Evolutionary conservation across 2,797 vertebrate species (phyloP).

Genomic region (Enteromius thamalakanensis): DNA sequence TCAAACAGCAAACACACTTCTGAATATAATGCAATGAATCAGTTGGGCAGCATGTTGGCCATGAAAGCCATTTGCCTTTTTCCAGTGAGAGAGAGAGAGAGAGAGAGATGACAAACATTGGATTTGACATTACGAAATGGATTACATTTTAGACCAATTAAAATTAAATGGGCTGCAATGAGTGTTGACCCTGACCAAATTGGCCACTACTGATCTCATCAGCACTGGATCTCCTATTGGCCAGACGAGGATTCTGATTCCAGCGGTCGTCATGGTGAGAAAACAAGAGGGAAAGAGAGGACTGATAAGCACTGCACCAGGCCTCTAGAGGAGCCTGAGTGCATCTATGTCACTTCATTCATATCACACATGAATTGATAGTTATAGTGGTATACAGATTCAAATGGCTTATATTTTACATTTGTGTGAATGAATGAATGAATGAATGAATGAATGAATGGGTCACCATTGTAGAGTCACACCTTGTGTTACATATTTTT

Average conservation of each 20-base stretch:
- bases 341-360: constrained; percentile 2
- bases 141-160: constrained; percentile 83
- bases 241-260: constrained; percentile 58
- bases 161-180: constrained; percentile 78
- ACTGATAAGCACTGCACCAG: neutral
- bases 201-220: constrained; percentile 79
- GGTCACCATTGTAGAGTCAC: no score
- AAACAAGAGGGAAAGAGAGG: constrained; percentile 26
- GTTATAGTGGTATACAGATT: neutral
- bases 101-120: constrained; percentile 65
- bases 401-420: neutral
- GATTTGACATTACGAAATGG: constrained; percentile 75
- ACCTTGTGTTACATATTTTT: no score
- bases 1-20: constrained; percentile 28
- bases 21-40: constrained; percentile 35
- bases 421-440: neutral
- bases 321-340: neutral
- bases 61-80: constrained; percentile 23
- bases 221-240: constrained; percentile 67
- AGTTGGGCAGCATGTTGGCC: constrained; percentile 1
- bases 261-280: constrained; percentile 27
- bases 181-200: constrained; percentile 76
- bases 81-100: neutral
- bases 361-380: neutral
- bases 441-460: no score